Evolutionary conservation across 2,888 invertebrate species (phyloP).

Genomic region (Eupithecia centaureata): DNA sequence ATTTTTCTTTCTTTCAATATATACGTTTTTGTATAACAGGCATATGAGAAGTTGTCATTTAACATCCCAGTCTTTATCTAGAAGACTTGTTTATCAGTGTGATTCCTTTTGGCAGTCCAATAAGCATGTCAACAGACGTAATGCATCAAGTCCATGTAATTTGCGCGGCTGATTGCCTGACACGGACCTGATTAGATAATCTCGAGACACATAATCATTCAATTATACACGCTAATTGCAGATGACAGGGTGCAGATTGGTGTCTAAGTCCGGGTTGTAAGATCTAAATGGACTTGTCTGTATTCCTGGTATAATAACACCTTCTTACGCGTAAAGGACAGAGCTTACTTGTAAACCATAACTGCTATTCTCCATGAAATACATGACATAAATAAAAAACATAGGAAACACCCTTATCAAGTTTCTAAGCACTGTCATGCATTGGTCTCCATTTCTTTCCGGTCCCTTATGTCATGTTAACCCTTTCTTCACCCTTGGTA

Average conservation of each 20-base stretch:
- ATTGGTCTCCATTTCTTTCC: too few species aligned
- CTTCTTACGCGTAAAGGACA: neutral
- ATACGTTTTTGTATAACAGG: too few species aligned
- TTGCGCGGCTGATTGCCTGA: slow-evolving; percentile 12
- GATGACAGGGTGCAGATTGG: slow-evolving; percentile 13
- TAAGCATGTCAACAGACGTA: neutral
- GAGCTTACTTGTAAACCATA: neutral
- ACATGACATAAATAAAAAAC: too few species aligned
- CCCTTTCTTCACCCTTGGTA: too few species aligned
- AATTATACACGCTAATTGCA: slow-evolving; percentile 18
- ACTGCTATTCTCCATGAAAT: too few species aligned
- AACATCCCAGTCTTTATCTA: neutral
- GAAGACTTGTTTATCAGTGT: neutral
- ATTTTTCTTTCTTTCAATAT: too few species aligned
- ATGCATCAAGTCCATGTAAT: neutral
- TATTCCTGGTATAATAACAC: neutral
- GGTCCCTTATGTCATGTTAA: too few species aligned
- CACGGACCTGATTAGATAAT: slow-evolving; percentile 19
- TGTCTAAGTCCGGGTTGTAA: neutral
- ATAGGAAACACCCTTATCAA: too few species aligned
- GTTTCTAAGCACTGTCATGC: too few species aligned
- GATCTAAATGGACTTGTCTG: neutral
- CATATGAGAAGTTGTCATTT: neutral
- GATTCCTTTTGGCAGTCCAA: neutral
- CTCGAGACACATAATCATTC: slow-evolving; percentile 10